phyloP scores from a whole-genome alignment of 2,113 vertebrate species.

The Rhynchomys soricoides region DNA sequence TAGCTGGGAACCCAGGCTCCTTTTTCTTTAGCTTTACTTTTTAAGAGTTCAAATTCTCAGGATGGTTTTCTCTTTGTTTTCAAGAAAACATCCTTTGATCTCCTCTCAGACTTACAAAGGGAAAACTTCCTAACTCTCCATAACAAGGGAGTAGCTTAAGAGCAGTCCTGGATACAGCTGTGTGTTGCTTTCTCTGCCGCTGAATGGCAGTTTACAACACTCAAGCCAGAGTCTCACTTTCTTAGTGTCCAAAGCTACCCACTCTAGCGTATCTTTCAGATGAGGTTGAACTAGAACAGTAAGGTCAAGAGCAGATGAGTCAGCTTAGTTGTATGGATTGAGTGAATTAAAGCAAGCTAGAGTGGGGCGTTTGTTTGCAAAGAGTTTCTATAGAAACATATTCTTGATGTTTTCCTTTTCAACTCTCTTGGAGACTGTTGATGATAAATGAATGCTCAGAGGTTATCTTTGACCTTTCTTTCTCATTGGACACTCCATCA shows the following conservation, averaged over 20 bases:
- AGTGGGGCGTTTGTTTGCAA: neutral
- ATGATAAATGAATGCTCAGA: neutral
- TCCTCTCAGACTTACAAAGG: neutral
- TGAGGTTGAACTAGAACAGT: neutral
- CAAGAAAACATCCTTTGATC: neutral
- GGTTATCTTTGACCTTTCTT: neutral
- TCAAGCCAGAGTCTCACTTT: neutral
- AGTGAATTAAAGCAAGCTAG: neutral
- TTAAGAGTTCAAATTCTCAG: neutral
- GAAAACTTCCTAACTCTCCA: neutral
- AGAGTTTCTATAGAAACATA: neutral
- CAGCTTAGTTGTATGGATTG: neutral
- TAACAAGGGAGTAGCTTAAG: neutral
- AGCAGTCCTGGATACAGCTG: neutral
- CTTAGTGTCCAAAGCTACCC: neutral
- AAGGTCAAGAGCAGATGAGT: neutral
- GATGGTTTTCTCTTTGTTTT: neutral
- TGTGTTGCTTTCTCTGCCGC: rapidly evolving
- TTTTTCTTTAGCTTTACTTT: neutral
- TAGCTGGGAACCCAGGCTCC: neutral
- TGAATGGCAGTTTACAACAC: neutral
- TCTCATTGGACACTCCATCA: neutral
- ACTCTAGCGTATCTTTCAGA: neutral
- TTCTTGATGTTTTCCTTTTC: neutral
- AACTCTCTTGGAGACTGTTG: neutral